phyloP scores from a whole-genome alignment of 2,113 vertebrate genomes.

The Carettochelys insculpta region DNA sequence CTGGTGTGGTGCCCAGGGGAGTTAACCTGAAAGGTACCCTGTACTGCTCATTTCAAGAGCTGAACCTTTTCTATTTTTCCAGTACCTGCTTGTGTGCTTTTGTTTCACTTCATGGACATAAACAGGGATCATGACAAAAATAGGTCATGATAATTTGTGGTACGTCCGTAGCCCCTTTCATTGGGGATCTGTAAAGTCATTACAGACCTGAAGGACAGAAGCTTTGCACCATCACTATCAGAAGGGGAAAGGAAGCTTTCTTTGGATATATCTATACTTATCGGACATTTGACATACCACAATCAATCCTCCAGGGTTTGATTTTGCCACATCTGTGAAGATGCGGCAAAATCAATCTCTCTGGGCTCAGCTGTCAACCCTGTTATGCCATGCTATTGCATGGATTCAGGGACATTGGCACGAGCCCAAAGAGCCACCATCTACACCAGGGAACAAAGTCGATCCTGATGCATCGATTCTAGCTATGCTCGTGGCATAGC shows the following conservation, averaged over 20 bases:
- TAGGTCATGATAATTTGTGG: neutral
- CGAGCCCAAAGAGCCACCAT: no score
- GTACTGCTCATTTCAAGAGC: neutral
- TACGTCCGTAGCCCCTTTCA: neutral
- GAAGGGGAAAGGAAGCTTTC: neutral
- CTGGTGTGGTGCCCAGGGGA: constrained; percentile 78
- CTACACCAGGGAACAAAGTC: no score
- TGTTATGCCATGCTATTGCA: no score
- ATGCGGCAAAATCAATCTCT: no score
- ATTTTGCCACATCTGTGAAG: no score
- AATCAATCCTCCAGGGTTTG: no score
- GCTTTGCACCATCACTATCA: neutral
- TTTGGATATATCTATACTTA: no score
- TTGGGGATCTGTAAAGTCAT: neutral
- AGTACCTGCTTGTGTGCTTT: neutral
- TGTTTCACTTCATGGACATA: neutral
- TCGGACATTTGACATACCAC: no score
- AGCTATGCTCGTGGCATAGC: no score
- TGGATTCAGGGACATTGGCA: no score
- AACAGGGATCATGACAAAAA: neutral
- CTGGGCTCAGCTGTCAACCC: no score
- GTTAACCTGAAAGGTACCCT: constrained; percentile 81
- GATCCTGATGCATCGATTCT: no score
- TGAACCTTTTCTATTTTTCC: neutral
- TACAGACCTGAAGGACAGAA: neutral